Base-by-base conservation (phyloP, 2,888 invertebrate genomes). In the Charanyca ferruginea region DNA sequence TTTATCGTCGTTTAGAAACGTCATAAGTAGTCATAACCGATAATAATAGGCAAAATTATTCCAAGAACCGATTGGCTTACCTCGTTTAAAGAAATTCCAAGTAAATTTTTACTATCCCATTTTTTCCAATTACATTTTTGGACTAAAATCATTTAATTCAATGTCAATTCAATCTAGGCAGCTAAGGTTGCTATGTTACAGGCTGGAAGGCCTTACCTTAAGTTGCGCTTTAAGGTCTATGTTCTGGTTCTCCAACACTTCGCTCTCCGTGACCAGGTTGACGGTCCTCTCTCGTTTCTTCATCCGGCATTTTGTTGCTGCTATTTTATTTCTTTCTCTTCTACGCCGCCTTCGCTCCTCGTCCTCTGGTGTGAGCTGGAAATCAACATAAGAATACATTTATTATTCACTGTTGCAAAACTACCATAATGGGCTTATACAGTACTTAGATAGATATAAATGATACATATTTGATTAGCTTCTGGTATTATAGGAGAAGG, bases 291-390 rank as follows among this genome's bases (percentile, higher is more conserved):
- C 98, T 44, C 98, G 97, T 91, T 99, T 99, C 96, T 99, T 99
- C 96, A 98, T 96, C 79, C 99, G 97, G 89, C 99, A 99, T 92
- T 99, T 99, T 13, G 99, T 99, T 67, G 99, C 99, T 58, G 99
- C 99, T 77, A 99, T 98, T 95, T 99, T 99, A 93, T 99, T 99
- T 82, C 98, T 96, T 93, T 99, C 99, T 85, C 99, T 97, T 86
- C 99, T 96, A 65, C 98, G 96, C 68, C 98, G 96, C 65, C 98
- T 96, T 41, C 98, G 96, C 88, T 98, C 98, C 93, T 98, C 98
- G 88, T 98, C 98, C 95, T 98, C 98, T 54, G 98, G 98, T 11
- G 99, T 98, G 79, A 98, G 93, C 98, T 98, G 93, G 1, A 68
- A 62, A 58, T 5, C 41, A 55, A 62, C 2, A n/a, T n/a, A n/a